A percentile compares a stretch with the other conserved stretches of the same genome.
These are phyloP conservation scores for Actinernus sp. DNA, from an alignment of 92 coral and sea anemone species.

Conservation along the genomic window DNA sequence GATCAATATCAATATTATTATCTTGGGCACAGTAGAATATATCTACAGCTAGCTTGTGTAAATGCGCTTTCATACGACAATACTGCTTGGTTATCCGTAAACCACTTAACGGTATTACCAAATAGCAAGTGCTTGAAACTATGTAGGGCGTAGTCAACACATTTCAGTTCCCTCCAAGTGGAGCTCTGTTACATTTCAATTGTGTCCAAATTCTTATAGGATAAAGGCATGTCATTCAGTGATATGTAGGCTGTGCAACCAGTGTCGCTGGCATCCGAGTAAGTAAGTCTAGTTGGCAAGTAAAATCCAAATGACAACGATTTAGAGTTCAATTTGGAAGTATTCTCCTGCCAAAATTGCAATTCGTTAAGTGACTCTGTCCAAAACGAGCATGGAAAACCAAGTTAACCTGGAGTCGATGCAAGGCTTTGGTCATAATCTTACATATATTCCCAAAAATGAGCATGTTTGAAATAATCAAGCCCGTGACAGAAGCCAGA, in stretches of 20 bases:
- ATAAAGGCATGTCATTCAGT: slow-evolving; percentile 36
- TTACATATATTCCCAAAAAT: slow-evolving; percentile 50
- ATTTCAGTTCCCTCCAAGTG: slow-evolving; percentile 60
- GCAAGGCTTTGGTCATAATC: slow-evolving; percentile 56
- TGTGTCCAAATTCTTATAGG: slow-evolving; percentile 50
- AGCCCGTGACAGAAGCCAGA: slow-evolving; percentile 48
- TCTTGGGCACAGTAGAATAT: slow-evolving; percentile 30
- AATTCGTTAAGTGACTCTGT: slow-evolving; percentile 13
- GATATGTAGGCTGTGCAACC: slow-evolving; percentile 65
- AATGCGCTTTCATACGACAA: slow-evolving; percentile 38
- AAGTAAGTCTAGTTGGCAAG: slow-evolving; percentile 34
- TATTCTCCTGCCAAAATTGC: slow-evolving; percentile 44
- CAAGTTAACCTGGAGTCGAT: slow-evolving; percentile 29
- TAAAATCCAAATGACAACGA: slow-evolving; percentile 1
- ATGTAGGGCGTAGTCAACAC: slow-evolving; percentile 28
- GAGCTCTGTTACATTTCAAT: slow-evolving; percentile 55
- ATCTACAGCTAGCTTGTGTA: slow-evolving; percentile 51
- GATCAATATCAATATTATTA: slow-evolving; percentile 20
- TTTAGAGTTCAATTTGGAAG: slow-evolving; percentile 21
- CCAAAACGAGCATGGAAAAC: slow-evolving; percentile 33
- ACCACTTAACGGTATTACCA: slow-evolving; percentile 32
- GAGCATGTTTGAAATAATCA: slow-evolving; percentile 35
- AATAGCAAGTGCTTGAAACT: slow-evolving; percentile 26
- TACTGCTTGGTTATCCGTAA: slow-evolving; percentile 49
- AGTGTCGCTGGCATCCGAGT: slow-evolving; percentile 56